These are phyloP conservation scores for Harpagifer antarcticus DNA, from an alignment of 2,797 vertebrate genomes.

Conservation along the genomic window DNA sequence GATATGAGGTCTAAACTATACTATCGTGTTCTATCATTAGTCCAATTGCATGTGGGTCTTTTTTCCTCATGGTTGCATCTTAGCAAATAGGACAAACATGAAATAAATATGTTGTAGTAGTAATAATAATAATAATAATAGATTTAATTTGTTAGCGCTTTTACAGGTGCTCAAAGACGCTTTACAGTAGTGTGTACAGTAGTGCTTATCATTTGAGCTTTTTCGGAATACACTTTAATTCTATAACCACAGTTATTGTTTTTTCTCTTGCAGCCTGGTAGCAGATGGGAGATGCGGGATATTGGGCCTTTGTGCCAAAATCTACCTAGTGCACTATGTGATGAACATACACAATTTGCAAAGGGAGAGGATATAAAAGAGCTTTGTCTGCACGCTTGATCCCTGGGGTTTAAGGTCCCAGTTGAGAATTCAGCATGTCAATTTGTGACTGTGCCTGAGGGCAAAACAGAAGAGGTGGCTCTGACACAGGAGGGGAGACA, in stretches of 20 bases:
- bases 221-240: conserved; percentile 14
- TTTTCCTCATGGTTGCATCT: neutral
- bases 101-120: neutral
- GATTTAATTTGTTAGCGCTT: too few species aligned
- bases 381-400: conserved; percentile 53
- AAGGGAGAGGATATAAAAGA: conserved; percentile 48
- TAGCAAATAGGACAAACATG: neutral
- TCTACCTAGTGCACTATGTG: conserved; percentile 47
- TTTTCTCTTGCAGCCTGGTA: neutral
- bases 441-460: conserved; percentile 65
- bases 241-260: conserved; percentile 13
- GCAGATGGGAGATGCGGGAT: conserved; percentile 23
- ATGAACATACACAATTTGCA: conserved; percentile 63
- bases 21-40: neutral
- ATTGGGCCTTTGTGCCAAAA: conserved; percentile 44
- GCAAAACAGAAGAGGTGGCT: conserved; percentile 53
- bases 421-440: conserved; percentile 67
- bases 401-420: conserved; percentile 61
- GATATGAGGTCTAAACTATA: neutral
- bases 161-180: too few species aligned
- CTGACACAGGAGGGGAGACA: conserved; percentile 52
- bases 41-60: neutral
- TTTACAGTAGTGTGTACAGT: too few species aligned
- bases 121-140: too few species aligned
- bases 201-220: conserved; percentile 2